Evolutionary conservation across 2,888 invertebrate genomes (phyloP).

Genomic region (Paralinhomoeus sp.): DNA sequence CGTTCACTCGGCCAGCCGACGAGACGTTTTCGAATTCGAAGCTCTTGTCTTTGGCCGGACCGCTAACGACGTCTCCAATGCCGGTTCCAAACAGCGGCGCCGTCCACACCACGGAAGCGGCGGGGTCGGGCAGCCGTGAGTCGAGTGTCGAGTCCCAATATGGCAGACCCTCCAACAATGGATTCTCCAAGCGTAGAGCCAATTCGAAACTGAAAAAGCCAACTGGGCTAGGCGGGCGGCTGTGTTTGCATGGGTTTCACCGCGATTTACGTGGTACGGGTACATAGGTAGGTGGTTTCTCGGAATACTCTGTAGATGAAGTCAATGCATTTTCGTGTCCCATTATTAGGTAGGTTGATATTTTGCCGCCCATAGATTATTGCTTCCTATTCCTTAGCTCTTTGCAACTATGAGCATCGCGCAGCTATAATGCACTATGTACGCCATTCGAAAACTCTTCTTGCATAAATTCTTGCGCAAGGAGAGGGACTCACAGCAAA

Average conservation of each 20-base stretch:
- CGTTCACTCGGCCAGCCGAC: too few species aligned
- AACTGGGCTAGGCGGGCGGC: too few species aligned
- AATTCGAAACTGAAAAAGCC: background rate
- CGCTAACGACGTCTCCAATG: slow-evolving; percentile 16
- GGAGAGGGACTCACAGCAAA: slow-evolving; percentile 4
- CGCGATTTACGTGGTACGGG: background rate
- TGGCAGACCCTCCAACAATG: slow-evolving; percentile 12
- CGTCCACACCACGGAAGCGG: slow-evolving; percentile 20
- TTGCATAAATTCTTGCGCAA: too few species aligned
- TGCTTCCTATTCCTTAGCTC: background rate
- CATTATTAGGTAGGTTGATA: too few species aligned
- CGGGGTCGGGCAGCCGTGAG: slow-evolving; percentile 19
- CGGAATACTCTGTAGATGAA: too few species aligned
- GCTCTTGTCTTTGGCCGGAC: too few species aligned
- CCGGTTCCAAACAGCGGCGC: slow-evolving; percentile 21
- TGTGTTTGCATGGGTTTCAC: background rate
- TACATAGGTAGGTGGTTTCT: background rate
- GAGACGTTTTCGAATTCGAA: too few species aligned
- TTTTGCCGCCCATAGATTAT: too few species aligned
- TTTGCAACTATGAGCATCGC: too few species aligned
- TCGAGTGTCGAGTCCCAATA: slow-evolving; percentile 23
- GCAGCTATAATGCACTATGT: too few species aligned
- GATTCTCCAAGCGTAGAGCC: background rate
- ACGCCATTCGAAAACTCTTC: too few species aligned
- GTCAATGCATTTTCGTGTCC: too few species aligned